Evolutionary conservation across 2,797 vertebrate species (phyloP), one percentile per base, ranked within the genome.

Genomic region (Poliocrania exsul): DNA sequence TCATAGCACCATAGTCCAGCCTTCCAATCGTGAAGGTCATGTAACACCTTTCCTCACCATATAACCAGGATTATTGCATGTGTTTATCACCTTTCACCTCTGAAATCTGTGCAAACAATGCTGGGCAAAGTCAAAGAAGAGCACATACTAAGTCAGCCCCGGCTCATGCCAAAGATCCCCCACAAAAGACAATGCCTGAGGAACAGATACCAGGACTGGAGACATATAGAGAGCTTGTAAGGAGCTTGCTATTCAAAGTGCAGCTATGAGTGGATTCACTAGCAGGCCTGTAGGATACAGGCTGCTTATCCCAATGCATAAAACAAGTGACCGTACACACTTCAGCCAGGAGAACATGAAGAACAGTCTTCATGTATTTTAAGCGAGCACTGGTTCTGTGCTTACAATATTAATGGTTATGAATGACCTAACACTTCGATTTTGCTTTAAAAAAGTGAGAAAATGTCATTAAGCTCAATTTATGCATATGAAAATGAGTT

Each of bases 1-100:
- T 67, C 2, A 1, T 33, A 79, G 81, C 57, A 51, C 1, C 11
- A 21, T 13, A 46, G 37, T 20, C n/a, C 69, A 78, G 75, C 18
- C 56, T 50, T 57, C 31, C 24, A 56, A 16, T 8, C 81, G 33
- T 13, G 37, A 80, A 90, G 38, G n/a, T 53, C 54, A 82, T 2
- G 2, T 16, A 42, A 33, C n/a, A 70, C 29, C 29, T 28, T 65
- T 74, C 25, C 62, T 79, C 24, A 64, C 35, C 0, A 0, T 4
- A 10, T 17, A 46, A 58, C 17, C 6, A 35, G 42, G 42, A 72
- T 50, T 57, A 57, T 24, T 5, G 12, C 10, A 4, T 9, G 6
- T 2, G 3, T 38, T 74, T n/a, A 58, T 23, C 31, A 88, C 46
- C 37, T 31, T 49, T 33, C 31, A 38, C 20, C 38, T n/a, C 21